Evolutionary conservation across 2,113 vertebrate genomes (phyloP), one percentile per base, ranked within the genome.

Genomic region (Phylloscopus trochiloides): DNA sequence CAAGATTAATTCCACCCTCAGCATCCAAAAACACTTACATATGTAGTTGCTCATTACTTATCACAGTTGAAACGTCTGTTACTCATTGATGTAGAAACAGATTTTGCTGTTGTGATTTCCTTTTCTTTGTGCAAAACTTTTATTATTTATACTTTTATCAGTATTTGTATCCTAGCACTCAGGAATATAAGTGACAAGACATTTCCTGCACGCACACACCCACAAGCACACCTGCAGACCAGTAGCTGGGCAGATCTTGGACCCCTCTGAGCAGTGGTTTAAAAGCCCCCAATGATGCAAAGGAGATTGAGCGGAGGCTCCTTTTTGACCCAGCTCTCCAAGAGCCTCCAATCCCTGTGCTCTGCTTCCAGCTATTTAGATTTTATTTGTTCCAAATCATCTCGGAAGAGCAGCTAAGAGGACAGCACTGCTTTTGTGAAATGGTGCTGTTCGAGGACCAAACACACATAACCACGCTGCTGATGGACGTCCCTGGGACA

Each of bases 401-500:
- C 92, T 57, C 21, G 24, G 42, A 73, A 77, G 17, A 62, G 31
- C 59, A 72, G 50, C 32, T 79, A 19, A 58, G 48, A 81, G 17
- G 38, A 24, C 63, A 67, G 40, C 29, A 7, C 2, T 22, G 40
- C 36, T 66, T 45, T 51, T 34, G 14, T 3, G 4, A 57, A 83
- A 43, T 0, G 0, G 19, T 36, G 34, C 63, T 50, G 32, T 34
- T 5, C 29, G 40, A 65, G 34, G 32, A 77, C 34, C 18, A 74
- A 45, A 45, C 0, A 0, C 3, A 3, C 2, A 0, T 4, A 42
- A 52, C 26, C 7, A 1, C 16, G 9, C 48, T 54, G 40, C 54
- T 3, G 6, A 34, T 1, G 11, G n/a, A 9, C 5, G 0, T 20
- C 6, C 38, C 57, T 0, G 1, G 5, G 24, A 43, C 1, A 0